Evolutionary conservation across 2,113 vertebrate genomes (phyloP).

Genomic region (Leptobrachium ailaonicum): DNA sequence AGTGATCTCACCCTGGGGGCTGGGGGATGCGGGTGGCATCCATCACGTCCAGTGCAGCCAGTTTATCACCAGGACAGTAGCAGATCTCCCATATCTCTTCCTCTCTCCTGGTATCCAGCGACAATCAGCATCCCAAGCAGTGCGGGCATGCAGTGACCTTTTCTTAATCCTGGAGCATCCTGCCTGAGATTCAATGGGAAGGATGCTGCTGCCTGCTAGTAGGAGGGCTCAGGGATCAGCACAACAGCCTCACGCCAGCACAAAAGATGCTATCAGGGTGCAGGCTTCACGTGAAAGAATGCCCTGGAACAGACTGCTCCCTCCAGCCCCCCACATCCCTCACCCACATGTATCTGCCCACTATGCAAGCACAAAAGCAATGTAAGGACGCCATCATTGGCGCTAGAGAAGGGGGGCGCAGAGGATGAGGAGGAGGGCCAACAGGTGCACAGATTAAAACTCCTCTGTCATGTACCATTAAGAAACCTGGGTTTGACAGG

Average conservation of each 20-base stretch:
- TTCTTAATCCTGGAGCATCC: background rate
- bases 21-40: constrained; percentile 6
- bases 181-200: background rate
- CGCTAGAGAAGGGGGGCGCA: no score
- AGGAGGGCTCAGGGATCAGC: constrained; percentile 20
- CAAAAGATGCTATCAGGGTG: background rate
- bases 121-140: background rate
- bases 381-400: background rate
- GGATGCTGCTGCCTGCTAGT: constrained; percentile 17
- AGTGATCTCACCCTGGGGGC: background rate
- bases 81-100: background rate
- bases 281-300: background rate
- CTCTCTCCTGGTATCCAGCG: background rate
- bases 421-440: background rate
- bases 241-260: background rate
- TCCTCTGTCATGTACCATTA: background rate
- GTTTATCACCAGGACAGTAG: background rate
- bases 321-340: background rate
- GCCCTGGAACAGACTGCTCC: background rate
- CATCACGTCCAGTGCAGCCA: constrained; percentile 16
- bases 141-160: background rate
- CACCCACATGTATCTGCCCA: background rate
- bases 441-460: constrained; percentile 22
- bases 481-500: background rate
- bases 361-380: constrained; percentile 17